Conservation (phyloP, 2,888 invertebrate genomes). For the Petrolisthes cinctipes region DNA sequence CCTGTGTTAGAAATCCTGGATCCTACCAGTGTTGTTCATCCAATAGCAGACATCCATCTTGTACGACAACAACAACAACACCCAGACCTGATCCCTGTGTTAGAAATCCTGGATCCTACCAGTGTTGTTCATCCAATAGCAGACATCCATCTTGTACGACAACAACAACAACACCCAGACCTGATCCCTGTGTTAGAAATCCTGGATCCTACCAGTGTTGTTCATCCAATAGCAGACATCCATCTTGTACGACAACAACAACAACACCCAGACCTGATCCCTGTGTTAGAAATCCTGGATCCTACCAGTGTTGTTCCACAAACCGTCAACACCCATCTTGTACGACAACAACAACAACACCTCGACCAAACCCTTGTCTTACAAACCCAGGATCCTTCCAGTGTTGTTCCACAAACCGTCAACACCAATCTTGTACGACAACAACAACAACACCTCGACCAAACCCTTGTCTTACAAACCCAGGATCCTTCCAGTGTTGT, state of each 20-base stretch:
- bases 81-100: background rate
- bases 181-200: slow-evolving; percentile 42
- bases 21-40: slow-evolving; percentile 34
- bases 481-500: slow-evolving; percentile 45
- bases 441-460: slow-evolving; percentile 17
- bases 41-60: slow-evolving; percentile 31
- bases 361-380: slow-evolving; percentile 45
- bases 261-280: slow-evolving; percentile 27
- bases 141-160: slow-evolving; percentile 27
- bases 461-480: slow-evolving; percentile 27
- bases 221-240: slow-evolving; percentile 16
- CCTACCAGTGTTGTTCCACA: slow-evolving; percentile 31
- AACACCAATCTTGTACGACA: slow-evolving; percentile 17
- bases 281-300: slow-evolving; percentile 33
- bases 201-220: slow-evolving; percentile 44
- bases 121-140: slow-evolving; percentile 20
- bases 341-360: slow-evolving; percentile 29
- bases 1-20: slow-evolving; percentile 33
- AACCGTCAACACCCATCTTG: slow-evolving; percentile 31
- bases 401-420: slow-evolving; percentile 42
- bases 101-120: background rate
- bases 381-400: slow-evolving; percentile 29
- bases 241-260: slow-evolving; percentile 66
- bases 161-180: slow-evolving; percentile 31
- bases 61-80: slow-evolving; percentile 28